Evolutionary conservation across 2,888 invertebrate genomes (phyloP), one percentile per base, ranked within the genome.

Genomic region (Hemistola chrysoprasaria): DNA sequence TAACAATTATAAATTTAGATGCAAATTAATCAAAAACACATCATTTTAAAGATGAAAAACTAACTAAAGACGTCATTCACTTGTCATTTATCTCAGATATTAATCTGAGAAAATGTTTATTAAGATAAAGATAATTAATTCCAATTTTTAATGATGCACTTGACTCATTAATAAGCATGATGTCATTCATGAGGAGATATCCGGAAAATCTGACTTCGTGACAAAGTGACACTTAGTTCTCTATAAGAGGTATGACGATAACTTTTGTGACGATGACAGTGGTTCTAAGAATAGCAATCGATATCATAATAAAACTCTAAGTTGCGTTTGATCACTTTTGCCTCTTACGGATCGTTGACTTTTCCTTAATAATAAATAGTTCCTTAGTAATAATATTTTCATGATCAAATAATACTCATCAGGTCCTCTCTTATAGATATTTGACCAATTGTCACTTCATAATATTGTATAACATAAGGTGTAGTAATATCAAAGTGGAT

Each of bases 61-160:
- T 35, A 36, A 28, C 28, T 9, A 27, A 6, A 16, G 22, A 26
- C 25, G 22, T 47, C 26, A 39, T 36, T 26, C 10, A 21, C 20
- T 29, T 44, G 41, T 37, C 40, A 47, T 37, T 41, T 47, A 51
- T 39, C 40, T 27, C 20, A 28, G 35, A 33, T 47, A 47, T 43
- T 34, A 44, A 52, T 52, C 41, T 42, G 29, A 9, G 22, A 32
- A 32, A 32, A 46, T 39, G 26, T 43, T 46, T 39, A 42, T 45
- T 46, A 26, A 27, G 47, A 45, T 42, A 33, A 45, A 27, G 16
- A 26, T 29, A 40, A 40, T 36, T 39, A 31, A 44, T 36, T 39
- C 37, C n/a, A 35, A 47, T 42, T 30, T 41, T 40, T 31, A 47
- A 37, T 27, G 30, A 40, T 37, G 41, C 40, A 41, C 43, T 44